These are phyloP conservation scores for Adelognathus sp. DNA, from an alignment of 2,888 invertebrate genomes.

Conservation along the genomic window DNA sequence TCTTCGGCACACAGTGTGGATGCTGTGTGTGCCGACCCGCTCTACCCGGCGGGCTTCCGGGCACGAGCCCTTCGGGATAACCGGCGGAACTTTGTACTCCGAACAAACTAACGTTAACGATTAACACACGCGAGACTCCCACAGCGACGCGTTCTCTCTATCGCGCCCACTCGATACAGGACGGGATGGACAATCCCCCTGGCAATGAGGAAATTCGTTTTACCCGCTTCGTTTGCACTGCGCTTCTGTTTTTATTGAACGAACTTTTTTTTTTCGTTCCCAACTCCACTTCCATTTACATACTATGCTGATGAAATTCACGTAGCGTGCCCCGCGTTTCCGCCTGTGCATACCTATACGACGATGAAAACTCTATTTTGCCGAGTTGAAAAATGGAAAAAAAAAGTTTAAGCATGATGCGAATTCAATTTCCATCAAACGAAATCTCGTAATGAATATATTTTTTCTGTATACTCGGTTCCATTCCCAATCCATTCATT, in stretches of 20 bases:
- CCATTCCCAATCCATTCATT: too few relatives aligned
- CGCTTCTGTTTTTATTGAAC: neutral
- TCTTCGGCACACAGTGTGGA: constrained; percentile 9
- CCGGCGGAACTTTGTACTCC: constrained; percentile 24
- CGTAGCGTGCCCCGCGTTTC: too few relatives aligned
- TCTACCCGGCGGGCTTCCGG: constrained; percentile 4
- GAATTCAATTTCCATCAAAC: too few relatives aligned
- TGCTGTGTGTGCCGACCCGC: constrained; percentile 7
- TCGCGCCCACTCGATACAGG: neutral
- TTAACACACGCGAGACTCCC: constrained; percentile 18
- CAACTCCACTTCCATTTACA: neutral
- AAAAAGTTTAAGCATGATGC: too few relatives aligned
- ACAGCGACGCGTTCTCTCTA: neutral
- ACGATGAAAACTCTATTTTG: too few relatives aligned
- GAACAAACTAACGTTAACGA: constrained; percentile 51
- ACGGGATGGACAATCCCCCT: constrained; percentile 1
- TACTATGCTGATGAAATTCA: neutral
- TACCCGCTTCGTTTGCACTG: neutral
- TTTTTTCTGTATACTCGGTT: too few relatives aligned
- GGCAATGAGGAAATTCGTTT: neutral
- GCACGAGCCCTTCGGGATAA: constrained; percentile 36
- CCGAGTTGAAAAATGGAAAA: too few relatives aligned
- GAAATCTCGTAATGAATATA: too few relatives aligned
- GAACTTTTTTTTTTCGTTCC: too few relatives aligned
- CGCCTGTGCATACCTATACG: too few relatives aligned